Conservation (phyloP, 1,140 invertebrate genomes). For the Sweltsa coloradensis region DNA sequence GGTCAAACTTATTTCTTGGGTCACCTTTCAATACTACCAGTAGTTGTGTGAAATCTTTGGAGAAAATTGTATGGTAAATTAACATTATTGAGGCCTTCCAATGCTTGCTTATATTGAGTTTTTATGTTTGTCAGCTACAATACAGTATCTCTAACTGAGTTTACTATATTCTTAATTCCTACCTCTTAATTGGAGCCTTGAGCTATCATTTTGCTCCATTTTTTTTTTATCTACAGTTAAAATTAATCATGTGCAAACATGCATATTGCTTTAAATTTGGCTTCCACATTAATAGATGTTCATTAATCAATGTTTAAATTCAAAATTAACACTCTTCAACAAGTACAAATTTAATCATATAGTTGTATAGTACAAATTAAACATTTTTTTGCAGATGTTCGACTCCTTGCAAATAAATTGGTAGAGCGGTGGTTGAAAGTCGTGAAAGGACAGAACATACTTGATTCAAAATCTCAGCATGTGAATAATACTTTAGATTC, state of each 20-base stretch:
- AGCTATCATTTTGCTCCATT: not conserved
- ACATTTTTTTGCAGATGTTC: constrained; percentile 45
- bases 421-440: constrained; percentile 87
- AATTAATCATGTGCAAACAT: not conserved
- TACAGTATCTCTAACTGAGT: no score
- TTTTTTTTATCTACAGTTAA: not conserved
- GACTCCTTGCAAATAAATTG: constrained; percentile 58
- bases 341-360: no score
- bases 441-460: constrained; percentile 55
- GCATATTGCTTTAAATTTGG: no score
- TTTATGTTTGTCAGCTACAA: no score
- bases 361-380: not conserved
- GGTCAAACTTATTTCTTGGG: not conserved
- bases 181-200: not conserved
- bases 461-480: no score
- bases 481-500: no score
- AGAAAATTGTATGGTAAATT: not conserved
- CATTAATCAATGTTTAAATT: no score
- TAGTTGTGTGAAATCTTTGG: not conserved
- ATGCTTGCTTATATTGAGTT: not conserved
- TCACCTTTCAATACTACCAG: no score
- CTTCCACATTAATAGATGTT: no score
- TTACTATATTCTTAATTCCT: no score
- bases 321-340: no score
- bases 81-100: constrained; percentile 1